Evolutionary conservation across 2,888 invertebrate species (phyloP), one percentile per base, ranked within the genome.

Genomic region (Aromia moschata): DNA sequence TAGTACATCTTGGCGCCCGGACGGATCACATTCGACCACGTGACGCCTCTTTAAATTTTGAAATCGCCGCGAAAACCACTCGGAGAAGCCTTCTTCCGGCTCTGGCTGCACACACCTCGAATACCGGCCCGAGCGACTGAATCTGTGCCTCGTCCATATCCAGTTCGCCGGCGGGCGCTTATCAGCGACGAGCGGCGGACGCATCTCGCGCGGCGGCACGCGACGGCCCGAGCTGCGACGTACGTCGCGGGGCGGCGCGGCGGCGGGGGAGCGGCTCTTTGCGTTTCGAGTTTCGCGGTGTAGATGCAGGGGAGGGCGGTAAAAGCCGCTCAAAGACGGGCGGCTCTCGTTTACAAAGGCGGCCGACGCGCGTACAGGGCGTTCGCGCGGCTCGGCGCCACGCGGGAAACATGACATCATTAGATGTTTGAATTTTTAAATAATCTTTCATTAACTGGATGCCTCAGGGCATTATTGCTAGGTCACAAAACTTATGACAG

Each of bases 1-100:
- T 76, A 76, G 61, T 76, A 76, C 76, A 76, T 76, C 36, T 45
- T 58, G 46, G n/a, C 7, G 7, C 36, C 16, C 12, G 25, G n/a
- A 30, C 9, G 10, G 12, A 12, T 30, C 49, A 49, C 37, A 11
- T 10, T 14, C 25, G 37, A 18, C 49, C 49, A 49, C 49, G 49
- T 49, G 49, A 20, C 20, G 12, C 11, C 18, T 43, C 25, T 20
- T 25, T n/a, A 18, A 20, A 25, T 38, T 60, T 55, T 53, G 52
- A 63, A 63, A 51, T 51, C 46, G 52, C 11, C 55, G 60, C 60
- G 60, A 51, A n/a, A n/a, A n/a, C n/a, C n/a, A 9, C 16, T 58
- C 18, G 31, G 31, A 16, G 52, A 51, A 52, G 53, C 58, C 52
- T 56, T 52, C 58, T 56, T 56, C 57, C 52, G 30, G 38, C 14